phyloP scores from a whole-genome alignment of 2,113 vertebrate species.

The Pantherophis guttatus region DNA sequence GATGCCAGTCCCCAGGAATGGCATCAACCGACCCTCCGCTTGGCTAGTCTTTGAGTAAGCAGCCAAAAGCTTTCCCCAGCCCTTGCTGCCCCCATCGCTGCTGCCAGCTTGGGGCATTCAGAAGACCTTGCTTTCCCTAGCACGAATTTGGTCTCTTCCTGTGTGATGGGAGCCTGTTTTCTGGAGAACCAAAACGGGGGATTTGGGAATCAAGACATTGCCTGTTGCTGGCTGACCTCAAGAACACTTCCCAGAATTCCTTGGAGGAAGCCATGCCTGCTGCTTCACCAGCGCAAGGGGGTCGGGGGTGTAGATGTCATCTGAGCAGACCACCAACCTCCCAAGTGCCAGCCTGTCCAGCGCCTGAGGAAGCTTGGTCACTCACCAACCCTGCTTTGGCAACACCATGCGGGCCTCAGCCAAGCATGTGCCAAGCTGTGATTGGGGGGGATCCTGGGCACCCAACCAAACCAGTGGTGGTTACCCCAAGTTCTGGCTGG shows the following conservation, averaged over 20 bases:
- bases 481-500: neutral
- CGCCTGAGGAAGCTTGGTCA: fast-evolving
- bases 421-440: neutral
- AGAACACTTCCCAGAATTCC: neutral
- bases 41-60: neutral
- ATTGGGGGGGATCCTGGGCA: neutral
- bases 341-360: neutral
- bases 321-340: neutral
- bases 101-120: fast-evolving
- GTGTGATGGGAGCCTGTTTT: too few species aligned
- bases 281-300: neutral
- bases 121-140: neutral
- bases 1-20: neutral
- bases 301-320: too few species aligned
- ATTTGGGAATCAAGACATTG: neutral
- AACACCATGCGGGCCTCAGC: neutral
- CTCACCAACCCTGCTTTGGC: neutral
- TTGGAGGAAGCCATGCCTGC: neutral
- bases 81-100: neutral
- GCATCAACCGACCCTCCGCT: neutral
- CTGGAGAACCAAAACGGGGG: neutral
- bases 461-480: neutral
- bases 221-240: neutral
- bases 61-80: neutral
- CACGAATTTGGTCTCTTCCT: neutral